phyloP scores from a whole-genome alignment of 2,797 vertebrate genomes.

The Cryptoblepharus egeriae region DNA sequence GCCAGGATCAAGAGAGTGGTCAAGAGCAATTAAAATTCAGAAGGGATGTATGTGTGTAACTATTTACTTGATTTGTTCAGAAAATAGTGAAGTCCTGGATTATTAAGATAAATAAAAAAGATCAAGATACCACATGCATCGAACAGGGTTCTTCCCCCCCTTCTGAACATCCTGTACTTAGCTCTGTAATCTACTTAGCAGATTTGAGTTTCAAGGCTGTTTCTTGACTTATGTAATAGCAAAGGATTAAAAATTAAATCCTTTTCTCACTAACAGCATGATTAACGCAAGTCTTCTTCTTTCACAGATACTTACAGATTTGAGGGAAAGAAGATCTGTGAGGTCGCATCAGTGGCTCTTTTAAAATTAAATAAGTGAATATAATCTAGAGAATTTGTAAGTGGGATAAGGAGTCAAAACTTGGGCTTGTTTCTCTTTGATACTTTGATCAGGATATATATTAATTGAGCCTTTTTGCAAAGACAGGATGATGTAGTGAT shows the following conservation, averaged over 20 bases:
- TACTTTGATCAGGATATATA: not conserved
- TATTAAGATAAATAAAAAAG: not conserved
- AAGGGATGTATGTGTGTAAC: not conserved
- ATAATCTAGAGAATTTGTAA: conserved; percentile 17
- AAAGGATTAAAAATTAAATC: conserved; percentile 27
- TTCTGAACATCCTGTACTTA: not conserved
- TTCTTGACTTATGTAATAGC: conserved; percentile 1
- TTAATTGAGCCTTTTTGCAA: not conserved
- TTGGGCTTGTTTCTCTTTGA: not conserved
- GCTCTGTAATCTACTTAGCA: conserved; percentile 17
- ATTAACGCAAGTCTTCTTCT: not conserved
- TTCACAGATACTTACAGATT: not conserved
- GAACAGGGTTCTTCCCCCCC: not conserved
- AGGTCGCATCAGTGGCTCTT: conserved; percentile 11
- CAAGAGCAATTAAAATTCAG: not conserved
- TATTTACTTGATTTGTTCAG: not conserved
- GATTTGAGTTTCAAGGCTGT: conserved; percentile 17
- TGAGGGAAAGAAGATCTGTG: conserved; percentile 8
- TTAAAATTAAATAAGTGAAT: conserved; percentile 34
- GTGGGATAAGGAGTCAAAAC: conserved; percentile 7
- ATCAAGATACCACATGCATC: not conserved
- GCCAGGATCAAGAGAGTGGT: too few relatives aligned
- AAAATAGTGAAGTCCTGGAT: not conserved
- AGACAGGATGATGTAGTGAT: not conserved
- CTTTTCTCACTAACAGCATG: not conserved